Evolutionary conservation across 2,888 invertebrate species (phyloP), one percentile per base, ranked within the genome.

Genomic region (Erpobdella octoculata): DNA sequence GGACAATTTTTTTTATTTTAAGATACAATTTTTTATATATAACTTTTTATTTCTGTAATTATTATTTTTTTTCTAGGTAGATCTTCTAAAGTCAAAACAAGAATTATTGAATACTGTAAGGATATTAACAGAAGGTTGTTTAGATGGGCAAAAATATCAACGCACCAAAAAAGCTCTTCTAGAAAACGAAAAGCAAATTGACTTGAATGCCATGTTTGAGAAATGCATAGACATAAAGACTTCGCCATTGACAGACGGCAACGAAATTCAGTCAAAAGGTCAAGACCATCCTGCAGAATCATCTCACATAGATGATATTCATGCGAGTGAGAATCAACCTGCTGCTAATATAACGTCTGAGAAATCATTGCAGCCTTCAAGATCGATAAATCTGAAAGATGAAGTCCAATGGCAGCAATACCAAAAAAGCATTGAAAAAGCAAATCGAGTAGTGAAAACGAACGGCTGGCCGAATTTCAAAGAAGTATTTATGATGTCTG

Each of bases 401-500:
- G 28, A 25, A n/a, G 33, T 61, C 15, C 59, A 46, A 3, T 73
- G 73, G 73, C 25, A 53, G 37, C 12, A 35, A 48, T 73, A 73
- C 46, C 64, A 73, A 33, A 35, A n/a, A 31, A 12, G 21, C 21
- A 33, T 73, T 1, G 25, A 69, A 37, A 9, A 21, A 6, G 58
- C 48, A 15, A 61, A 66, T 48, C 3, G 6, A 5, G 69, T 58
- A 21, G 31, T 64, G 36, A 53, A 71, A n/a, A 8, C 35, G 46
- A 6, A 21, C 6, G 72, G 73, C 8, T 91, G 90, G 89, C 86
- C 87, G n/a, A 81, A 89, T 76, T 98, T 98, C 83, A 86, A 88
- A 35, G 89, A 91, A 80, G 89, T 96, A 12, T 97, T 97, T 81
- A 89, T 95, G 86, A 87, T 93, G n/a, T 95, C 95, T 9, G 90